phyloP scores from a whole-genome alignment of 1,140 invertebrate genomes.

The Apis dorsata region DNA sequence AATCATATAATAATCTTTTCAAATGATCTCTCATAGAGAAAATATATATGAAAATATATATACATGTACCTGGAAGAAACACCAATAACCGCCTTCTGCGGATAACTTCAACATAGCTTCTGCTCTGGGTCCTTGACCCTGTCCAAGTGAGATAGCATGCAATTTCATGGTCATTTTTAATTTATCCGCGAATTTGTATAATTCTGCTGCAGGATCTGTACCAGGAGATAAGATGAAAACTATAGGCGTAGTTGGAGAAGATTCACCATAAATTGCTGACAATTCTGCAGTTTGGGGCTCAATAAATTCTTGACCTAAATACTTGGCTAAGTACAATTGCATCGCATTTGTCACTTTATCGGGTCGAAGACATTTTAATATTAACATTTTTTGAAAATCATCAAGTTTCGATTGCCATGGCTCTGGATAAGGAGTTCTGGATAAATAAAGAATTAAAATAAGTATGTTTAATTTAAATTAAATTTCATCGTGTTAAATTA shows the following conservation, averaged over 20 bases:
- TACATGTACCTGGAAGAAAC: slow-evolving; percentile 82
- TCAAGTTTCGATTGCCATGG: slow-evolving; percentile 81
- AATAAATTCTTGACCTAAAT: slow-evolving; percentile 84
- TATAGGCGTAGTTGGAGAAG: slow-evolving; percentile 82
- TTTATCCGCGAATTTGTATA: slow-evolving; percentile 85
- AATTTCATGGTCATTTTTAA: slow-evolving; percentile 81
- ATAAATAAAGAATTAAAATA: not conserved
- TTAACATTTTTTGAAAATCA: slow-evolving; percentile 85
- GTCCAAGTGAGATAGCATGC: slow-evolving; percentile 86
- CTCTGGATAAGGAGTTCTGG: slow-evolving; percentile 79
- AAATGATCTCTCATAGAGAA: too few species aligned
- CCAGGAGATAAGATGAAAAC: slow-evolving; percentile 87
- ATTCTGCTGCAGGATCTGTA: slow-evolving; percentile 85
- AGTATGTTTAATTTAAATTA: too few species aligned
- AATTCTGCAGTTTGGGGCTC: slow-evolving; percentile 86
- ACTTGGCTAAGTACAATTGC: slow-evolving; percentile 82
- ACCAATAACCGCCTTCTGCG: slow-evolving; percentile 83
- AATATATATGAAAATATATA: too few species aligned
- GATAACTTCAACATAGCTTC: slow-evolving; percentile 83
- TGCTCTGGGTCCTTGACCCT: slow-evolving; percentile 86
- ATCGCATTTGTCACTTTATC: slow-evolving; percentile 88
- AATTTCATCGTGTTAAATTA: too few species aligned
- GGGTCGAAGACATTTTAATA: slow-evolving; percentile 86
- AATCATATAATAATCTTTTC: too few species aligned
- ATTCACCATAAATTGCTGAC: slow-evolving; percentile 83